Base-by-base conservation (phyloP, 64 coral and sea anemone genomes). In the Stylophora pistillata region DNA sequence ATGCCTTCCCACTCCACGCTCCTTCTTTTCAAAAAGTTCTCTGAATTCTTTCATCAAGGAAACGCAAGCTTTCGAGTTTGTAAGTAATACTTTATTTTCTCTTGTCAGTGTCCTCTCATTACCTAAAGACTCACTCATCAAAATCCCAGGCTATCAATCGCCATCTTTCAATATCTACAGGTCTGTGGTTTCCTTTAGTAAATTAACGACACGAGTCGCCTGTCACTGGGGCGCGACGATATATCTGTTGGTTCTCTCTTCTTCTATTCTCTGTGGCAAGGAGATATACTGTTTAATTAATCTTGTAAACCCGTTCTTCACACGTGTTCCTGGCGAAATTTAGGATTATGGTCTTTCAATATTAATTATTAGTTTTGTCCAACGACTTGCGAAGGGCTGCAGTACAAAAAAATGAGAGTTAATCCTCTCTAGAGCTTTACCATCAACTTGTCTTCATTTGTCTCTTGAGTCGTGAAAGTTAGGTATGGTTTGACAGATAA, bases 291-390 rank as follows among this genome's bases (percentile, higher is more conserved):
- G 80, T 69, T 84, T 84, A 84, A 84, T 84, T 84, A 84, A 84
- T 84, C 80, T 53, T 65, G 80, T 84, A 84, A 84, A 84, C 61
- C 69, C 20, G 30, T 84, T 84, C 80, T 25, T 69, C 62, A 84
- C 80, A 84, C 80, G 80, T 84, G 61, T 84, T 25, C 27, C 5
- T 69, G 21, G 15, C 34, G 31, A 41, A 21, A 52, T 70, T 84
- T 84, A 12, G 78, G 15, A 31, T 64, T 68, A 33, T 13, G 21
- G 13, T 34, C 17, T 60, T 57, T 79, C 13, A 59, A 28, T 79
- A 30, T 27, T 14, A 21, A 53, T 54, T 4, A 62, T 37, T 84
- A 69, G 33, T 53, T 63, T 28, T 10, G 23, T 37, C 21, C 0
- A 65, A 25, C 23, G 30, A 53, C 34, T 84, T 52, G 34, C 33